Evolutionary conservation across 1,140 invertebrate species (phyloP), one percentile per base, ranked within the genome.

Genomic region (Dolichoris vasculosae): DNA sequence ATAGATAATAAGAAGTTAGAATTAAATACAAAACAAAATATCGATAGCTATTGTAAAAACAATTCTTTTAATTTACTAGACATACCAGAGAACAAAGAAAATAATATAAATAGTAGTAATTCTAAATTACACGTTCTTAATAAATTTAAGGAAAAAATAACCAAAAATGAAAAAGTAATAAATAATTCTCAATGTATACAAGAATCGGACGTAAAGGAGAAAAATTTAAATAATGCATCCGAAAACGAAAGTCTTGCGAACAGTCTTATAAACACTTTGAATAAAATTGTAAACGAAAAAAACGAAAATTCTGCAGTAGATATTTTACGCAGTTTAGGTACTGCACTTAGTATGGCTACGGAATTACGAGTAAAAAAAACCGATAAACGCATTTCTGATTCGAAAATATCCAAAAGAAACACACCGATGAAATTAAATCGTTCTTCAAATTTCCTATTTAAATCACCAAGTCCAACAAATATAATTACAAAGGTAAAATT

Each of bases 291-390:
- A 32, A 87, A 83, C 51, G 85, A 86, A 30, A 87, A 90, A 23
- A 71, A 88, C 23, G 85, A 88, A 40, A 89, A 89, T 38, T 79
- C 87, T 17, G 38, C 85, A 23, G 87, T 85, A 32, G 40, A 89
- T 43, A 51, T 91, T 81, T 83, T 91, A 55, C 86, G 88, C 73
- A 89, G 88, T 84, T 87, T 92, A 48, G 87, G 88, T 20, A 87
- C 76, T 26, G 87, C 87, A 35, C 89, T 92, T 30, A 89, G 89
- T 82, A 85, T 88, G 48, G 81, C 88, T 38, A 86, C 88, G 26
- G 64, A 78, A 55, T 48, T 69, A 9, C 40, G 7, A 76, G 23
- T 26, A 32, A 82, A 76, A 82, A 76, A 76, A 67, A 71, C 79
- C 23, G 26, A 82, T 55, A n/a, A 73, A 32, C 40, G 83, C 84